Conservation (phyloP, 2,113 vertebrate genomes). For the Nerophis lumbriciformis region DNA sequence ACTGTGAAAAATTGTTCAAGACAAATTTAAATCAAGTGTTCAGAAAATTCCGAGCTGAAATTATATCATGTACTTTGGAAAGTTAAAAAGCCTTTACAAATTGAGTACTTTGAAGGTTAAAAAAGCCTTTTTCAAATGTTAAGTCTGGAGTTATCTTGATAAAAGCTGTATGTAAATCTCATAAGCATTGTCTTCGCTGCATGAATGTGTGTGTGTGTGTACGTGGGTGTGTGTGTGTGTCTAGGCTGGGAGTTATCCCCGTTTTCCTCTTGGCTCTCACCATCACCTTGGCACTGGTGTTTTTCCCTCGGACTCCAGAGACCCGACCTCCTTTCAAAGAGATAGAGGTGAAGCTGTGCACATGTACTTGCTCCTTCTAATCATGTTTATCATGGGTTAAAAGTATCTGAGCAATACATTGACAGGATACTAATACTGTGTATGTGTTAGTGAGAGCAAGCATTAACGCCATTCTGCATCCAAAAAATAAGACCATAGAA, state of each 20-base stretch:
- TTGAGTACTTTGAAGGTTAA: neutral
- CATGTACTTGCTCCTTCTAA: neutral
- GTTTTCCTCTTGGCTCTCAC: conserved; percentile 73
- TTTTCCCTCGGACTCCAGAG: conserved; percentile 79
- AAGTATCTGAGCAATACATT: no score
- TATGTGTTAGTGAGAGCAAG: no score
- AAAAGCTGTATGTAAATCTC: neutral
- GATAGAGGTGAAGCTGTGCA: conserved; percentile 68
- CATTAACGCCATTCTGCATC: no score
- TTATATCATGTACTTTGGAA: neutral
- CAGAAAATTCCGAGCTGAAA: no score
- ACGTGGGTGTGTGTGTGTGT: conserved; percentile 10
- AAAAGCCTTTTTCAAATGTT: neutral
- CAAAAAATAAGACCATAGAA: no score
- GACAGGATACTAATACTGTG: no score
- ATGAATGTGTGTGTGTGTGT: neutral
- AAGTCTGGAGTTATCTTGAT: conserved; percentile 12
- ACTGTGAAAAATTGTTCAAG: no score
- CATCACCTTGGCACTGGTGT: conserved; percentile 71
- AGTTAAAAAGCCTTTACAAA: neutral
- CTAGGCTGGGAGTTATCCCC: conserved; percentile 73
- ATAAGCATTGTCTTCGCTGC: neutral
- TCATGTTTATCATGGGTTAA: no score
- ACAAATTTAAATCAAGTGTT: no score
- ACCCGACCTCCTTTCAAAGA: conserved; percentile 64